Conservation (phyloP, 2,888 invertebrate species). For the Lysandra bellargus region DNA sequence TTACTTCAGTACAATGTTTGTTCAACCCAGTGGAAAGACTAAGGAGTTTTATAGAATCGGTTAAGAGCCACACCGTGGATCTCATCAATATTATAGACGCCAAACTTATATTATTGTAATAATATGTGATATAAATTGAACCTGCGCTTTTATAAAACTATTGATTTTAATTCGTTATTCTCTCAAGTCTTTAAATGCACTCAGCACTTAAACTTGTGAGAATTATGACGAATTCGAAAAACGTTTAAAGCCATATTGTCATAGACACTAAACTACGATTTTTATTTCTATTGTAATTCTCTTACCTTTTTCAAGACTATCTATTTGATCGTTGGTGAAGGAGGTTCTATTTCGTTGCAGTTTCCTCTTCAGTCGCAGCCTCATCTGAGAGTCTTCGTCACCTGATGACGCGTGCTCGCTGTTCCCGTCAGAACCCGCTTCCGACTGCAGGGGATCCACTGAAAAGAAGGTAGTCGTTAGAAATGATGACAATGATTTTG, state of each 20-base stretch:
- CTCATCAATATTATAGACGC: too few relatives aligned
- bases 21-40: too few relatives aligned
- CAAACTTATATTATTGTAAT: too few relatives aligned
- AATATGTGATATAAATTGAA: too few relatives aligned
- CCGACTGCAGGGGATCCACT: conserved; percentile 81
- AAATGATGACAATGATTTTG: neutral
- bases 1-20: too few relatives aligned
- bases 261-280: too few relatives aligned
- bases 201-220: too few relatives aligned
- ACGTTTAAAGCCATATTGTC: too few relatives aligned
- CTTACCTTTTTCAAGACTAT: conserved; percentile 98
- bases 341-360: conserved; percentile 98
- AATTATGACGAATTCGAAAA: too few relatives aligned
- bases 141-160: neutral
- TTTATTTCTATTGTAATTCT: neutral
- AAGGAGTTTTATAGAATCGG: too few relatives aligned
- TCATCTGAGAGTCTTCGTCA: conserved; percentile 94
- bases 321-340: conserved; percentile 99
- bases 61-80: too few relatives aligned
- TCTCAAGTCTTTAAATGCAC: too few relatives aligned
- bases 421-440: conserved; percentile 90
- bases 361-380: conserved; percentile 96
- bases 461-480: conserved; percentile 34
- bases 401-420: conserved; percentile 95
- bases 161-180: neutral